These are phyloP conservation scores for Melanotaenia pygmaea DNA, from an alignment of 2,797 vertebrate genomes.

Conservation along the genomic window DNA sequence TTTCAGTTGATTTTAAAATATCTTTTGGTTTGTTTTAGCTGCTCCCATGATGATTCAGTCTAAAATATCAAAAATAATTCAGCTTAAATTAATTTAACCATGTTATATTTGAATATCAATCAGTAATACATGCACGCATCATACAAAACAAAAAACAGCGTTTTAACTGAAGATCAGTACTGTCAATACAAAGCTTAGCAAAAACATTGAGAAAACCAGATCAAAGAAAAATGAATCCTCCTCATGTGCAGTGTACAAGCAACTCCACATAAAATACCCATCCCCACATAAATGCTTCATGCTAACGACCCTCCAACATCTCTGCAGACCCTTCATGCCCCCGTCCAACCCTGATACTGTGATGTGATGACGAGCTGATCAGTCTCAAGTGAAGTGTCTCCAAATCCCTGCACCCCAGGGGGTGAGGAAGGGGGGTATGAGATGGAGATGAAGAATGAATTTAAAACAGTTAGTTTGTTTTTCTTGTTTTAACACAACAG, in stretches of 20 bases:
- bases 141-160: not conserved
- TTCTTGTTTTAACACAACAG: conserved; percentile 34
- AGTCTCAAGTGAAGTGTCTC: conserved; percentile 24
- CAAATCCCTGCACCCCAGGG: conserved; percentile 39
- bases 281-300: conserved; percentile 21
- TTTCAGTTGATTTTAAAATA: not conserved
- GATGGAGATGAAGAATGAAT: conserved; percentile 66
- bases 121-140: not conserved
- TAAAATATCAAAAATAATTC: not conserved
- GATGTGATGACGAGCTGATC: conserved; percentile 50
- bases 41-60: conserved; percentile 3
- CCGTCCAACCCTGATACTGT: not conserved
- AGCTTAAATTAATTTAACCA: not conserved
- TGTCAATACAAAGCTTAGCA: conserved; percentile 10
- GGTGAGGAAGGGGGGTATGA: not conserved
- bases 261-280: conserved; percentile 2
- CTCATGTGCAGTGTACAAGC: not conserved
- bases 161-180: conserved; percentile 15
- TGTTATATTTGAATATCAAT: not conserved
- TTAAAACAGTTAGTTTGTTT: conserved; percentile 70
- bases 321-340: conserved; percentile 38
- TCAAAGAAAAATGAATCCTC: conserved; percentile 5
- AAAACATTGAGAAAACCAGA: not conserved
- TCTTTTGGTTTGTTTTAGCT: not conserved
- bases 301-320: conserved; percentile 18